phyloP scores from a whole-genome alignment of 1,140 invertebrate genomes.

The Acromyrmex charruanus region DNA sequence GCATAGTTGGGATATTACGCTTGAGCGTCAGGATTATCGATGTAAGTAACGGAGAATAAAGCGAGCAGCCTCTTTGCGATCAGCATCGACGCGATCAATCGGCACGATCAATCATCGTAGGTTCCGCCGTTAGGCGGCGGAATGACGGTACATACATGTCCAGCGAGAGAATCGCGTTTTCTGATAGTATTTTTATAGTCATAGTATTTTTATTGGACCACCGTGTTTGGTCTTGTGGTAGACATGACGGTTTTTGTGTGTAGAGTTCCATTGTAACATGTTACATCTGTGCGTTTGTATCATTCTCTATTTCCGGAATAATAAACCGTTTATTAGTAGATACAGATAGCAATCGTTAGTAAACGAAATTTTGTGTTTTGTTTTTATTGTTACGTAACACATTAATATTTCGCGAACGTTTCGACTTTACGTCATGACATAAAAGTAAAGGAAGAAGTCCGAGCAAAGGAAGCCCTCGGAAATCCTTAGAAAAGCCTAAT shows the following conservation, averaged over 20 bases:
- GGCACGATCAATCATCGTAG: conserved; percentile 64
- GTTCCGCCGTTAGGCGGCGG: conserved; percentile 30
- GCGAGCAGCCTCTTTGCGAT: conserved; percentile 63
- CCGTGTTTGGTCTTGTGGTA: too few relatives aligned
- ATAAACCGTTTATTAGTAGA: conserved; percentile 1
- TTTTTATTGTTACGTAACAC: background rate
- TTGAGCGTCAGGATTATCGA: conserved; percentile 70
- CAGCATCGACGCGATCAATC: conserved; percentile 67
- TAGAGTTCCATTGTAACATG: background rate
- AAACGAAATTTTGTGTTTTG: background rate
- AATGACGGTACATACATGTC: background rate
- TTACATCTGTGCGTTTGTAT: background rate
- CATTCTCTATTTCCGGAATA: background rate
- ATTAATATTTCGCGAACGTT: background rate
- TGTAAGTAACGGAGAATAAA: conserved; percentile 76
- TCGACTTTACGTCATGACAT: conserved; percentile 41
- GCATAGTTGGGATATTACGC: conserved; percentile 68
- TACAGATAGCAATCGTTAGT: background rate
- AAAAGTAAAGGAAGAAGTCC: conserved; percentile 7
- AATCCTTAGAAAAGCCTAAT: conserved; percentile 55
- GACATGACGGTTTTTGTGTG: too few relatives aligned
- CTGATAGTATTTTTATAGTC: background rate
- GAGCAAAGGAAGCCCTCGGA: background rate
- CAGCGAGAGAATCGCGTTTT: conserved; percentile 18
- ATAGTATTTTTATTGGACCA: conserved; percentile 6